Evolutionary conservation across 2,797 vertebrate species (phyloP), one percentile per base, ranked within the genome.

Genomic region (Pteropus rufus): DNA sequence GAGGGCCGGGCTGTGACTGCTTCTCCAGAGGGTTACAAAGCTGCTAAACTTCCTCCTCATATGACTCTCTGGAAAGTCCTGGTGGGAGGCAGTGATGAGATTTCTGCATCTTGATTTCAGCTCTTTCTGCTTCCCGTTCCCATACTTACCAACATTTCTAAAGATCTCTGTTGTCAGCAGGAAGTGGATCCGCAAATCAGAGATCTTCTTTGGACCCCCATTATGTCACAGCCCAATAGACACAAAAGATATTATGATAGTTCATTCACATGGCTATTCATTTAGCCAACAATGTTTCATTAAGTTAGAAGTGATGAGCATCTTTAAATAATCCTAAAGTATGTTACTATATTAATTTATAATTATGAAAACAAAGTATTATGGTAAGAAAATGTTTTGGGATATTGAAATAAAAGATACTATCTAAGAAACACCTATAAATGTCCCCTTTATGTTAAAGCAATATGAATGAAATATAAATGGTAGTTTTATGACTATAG

Each of bases 321-420:
- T 76, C 39, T 44, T 70, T 54, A 93, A 70, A 29, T 83, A 79
- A 87, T 64, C 31, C 44, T 75, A 39, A 46, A 49, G 10, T 64
- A 91, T 76, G 31, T 76, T 60, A 76, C 26, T 44, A 1, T 58
- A 60, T 39, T 76, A 26, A 73, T 60, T 69, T 64, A 62, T 75
- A 94, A 89, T 65, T 62, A 95, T 80, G n/a, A 62, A 93, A 95
- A 77, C 31, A 58, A 89, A 91, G 54, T 81, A 46, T 8, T 54
- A 26, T 88, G 44, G 11, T 58, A 16, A 92, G 79, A 36, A 67
- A 86, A 75, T 76, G 11, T 24, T 79, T 56, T 90, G 19, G 64
- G 44, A 7, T 82, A 73, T 89, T 62, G 41, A 93, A 91, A 46
- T 86, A 82, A 89, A 83, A 58, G 18, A 69, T n/a, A 29, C 3